Base-by-base conservation (phyloP, 2,113 vertebrate species). In the Neogobius melanostomus region DNA sequence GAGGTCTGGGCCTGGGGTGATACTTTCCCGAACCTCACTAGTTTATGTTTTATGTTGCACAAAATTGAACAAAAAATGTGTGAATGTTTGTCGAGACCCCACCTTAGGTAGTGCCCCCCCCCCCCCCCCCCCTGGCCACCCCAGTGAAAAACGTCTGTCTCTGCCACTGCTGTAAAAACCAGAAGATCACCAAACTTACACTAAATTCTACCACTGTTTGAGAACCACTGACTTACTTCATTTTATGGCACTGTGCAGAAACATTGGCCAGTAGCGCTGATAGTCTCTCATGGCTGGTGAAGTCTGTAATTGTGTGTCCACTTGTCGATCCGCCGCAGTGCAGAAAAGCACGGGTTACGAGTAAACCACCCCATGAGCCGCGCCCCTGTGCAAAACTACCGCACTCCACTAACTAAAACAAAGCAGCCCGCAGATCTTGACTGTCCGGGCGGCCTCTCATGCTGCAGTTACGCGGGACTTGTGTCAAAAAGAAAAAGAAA, bases 401-500 rank as follows among this genome's bases (percentile, higher is more conserved):
- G 50, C 51, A 17, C 59, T 74, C 56, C 48, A 0, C 64, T 54
- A 36, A 82, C 72, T 60, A 9, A 76, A 75, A 69, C 60, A 62
- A 59, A 21, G 50, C 63, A 46, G 64, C 78, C 68, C 16, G 5
- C 1, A 76, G 78, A 59, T 43, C 11, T 56, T 9, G 53, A 51
- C 5, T 0, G 47, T 64, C 71, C 71, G n/a, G 3, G 63, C 62
- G 79, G 64, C 66, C 0, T 14, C 9, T 11, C 5, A 72, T 56
- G 43, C 56, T 69, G 52, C 53, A 51, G 77, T 76, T 79, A 75
- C 72, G 12, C 71, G 75, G 68, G 54, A 49, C 57, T 42, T 4
- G 11, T 75, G 67, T 70, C 79, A 3, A 76, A 76, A 75, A 44
- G n/a, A 75, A 82, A 79, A 77, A 36, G 4, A 36, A 36, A 36